Evolutionary conservation across 2,888 invertebrate genomes (phyloP), one percentile per base, ranked within the genome.

Genomic region (Melanophora roralis): DNA sequence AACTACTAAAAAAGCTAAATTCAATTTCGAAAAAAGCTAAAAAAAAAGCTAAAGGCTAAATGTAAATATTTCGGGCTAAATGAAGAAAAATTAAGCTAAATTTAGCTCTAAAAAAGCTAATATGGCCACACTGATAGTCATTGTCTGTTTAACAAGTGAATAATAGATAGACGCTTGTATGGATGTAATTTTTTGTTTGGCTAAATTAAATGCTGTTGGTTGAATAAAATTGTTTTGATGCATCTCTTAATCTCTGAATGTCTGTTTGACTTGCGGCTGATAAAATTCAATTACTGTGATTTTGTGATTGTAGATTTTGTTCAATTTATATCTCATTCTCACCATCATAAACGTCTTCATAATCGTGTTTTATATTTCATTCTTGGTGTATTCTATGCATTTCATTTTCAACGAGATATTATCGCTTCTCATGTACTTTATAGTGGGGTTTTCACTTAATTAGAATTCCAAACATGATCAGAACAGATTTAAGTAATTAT

Each of bases 251-350:
- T 6, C 3, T 27, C 3, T 27, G 27, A 5, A 27, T 27, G 27
- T 27, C 3, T 27, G 60, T 47, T 57, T 21, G 72, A 27, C 43
- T 78, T 64, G 64, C n/a, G 64, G 43, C 74, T 57, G 40, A 64
- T 64, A 69, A 74, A 79, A 74, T 74, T 79, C 78, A 79, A 79
- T 79, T 74, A 69, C 65, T 74, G 64, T 45, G 51, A 73, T 73
- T 74, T 74, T 62, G 51, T 78, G 49, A 64, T 79, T 65, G 59
- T 34, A 49, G 36, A 45, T 77, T 55, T 12, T 59, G 47, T 55
- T 75, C 34, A 75, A 68, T 38, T 2, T 47, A 62, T 14, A 5
- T 64, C 45, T n/a, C 6, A 27, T 27, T 55, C 36, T 45, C 59
- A 72, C 67, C 43, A 47, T 55, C 40, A 45, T 64, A 23, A 40